These are phyloP conservation scores for Eumacrocentrus americanus DNA, from an alignment of 2,888 invertebrate species.

Conservation along the genomic window DNA sequence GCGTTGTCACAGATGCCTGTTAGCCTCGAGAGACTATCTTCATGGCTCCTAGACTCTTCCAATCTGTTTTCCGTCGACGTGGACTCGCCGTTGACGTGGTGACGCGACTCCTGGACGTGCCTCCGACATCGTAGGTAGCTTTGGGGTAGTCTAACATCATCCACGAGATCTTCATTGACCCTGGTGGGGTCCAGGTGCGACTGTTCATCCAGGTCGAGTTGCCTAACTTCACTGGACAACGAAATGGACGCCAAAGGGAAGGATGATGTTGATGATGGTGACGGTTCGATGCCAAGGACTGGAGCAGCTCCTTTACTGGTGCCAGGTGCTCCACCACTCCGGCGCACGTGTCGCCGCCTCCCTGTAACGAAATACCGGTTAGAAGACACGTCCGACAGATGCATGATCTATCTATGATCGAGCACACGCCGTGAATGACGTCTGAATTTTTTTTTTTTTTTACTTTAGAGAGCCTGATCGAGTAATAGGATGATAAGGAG, in stretches of 20 bases:
- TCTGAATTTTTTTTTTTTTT: too few species aligned
- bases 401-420: background rate
- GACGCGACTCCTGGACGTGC: slow-evolving; percentile 8
- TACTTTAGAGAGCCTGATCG: background rate
- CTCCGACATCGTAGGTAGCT: slow-evolving; percentile 20
- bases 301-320: slow-evolving; percentile 14
- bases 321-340: slow-evolving; percentile 48
- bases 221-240: background rate
- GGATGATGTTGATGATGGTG: slow-evolving; percentile 10
- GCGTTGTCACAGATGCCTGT: slow-evolving; percentile 8
- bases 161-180: background rate
- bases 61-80: background rate
- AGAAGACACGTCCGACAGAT: background rate
- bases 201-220: background rate
- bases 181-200: background rate
- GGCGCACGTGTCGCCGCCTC: slow-evolving; percentile 61
- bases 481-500: background rate
- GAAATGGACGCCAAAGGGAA: background rate
- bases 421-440: background rate
- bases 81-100: background rate
- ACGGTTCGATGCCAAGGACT: slow-evolving; percentile 8
- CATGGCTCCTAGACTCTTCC: background rate
- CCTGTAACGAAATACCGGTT: slow-evolving; percentile 56
- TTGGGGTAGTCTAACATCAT: slow-evolving; percentile 5
- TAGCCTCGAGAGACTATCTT: slow-evolving; percentile 15